These are phyloP conservation scores for Chrysomela aeneicollis DNA, from an alignment of 2,888 invertebrate species.

Conservation along the genomic window DNA sequence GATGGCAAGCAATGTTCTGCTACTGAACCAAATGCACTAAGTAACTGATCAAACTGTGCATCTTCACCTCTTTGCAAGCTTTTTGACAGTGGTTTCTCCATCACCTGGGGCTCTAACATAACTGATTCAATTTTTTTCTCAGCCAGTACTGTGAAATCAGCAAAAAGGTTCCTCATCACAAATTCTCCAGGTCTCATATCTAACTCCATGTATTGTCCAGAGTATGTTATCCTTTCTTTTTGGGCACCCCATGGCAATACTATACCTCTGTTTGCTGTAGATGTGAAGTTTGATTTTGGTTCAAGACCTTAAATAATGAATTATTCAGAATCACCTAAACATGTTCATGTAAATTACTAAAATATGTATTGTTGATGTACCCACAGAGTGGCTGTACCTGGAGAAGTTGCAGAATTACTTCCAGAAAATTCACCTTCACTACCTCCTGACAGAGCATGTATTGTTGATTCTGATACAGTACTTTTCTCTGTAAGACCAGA, in stretches of 20 bases:
- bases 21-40: conserved; percentile 91
- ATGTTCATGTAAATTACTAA: neutral
- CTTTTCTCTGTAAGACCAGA: conserved; percentile 58
- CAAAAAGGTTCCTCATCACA: conserved; percentile 93
- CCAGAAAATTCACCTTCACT: conserved; percentile 45
- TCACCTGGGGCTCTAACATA: conserved; percentile 87
- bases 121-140: conserved; percentile 96
- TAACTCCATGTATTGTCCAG: conserved; percentile 65
- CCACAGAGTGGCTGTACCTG: conserved; percentile 39
- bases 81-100: conserved; percentile 96
- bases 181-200: conserved; percentile 91
- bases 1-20: conserved; percentile 98
- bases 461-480: conserved; percentile 53
- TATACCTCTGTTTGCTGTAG: conserved; percentile 62
- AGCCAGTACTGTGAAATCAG: conserved; percentile 93
- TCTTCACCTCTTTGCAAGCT: conserved; percentile 96
- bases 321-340: neutral
- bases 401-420: conserved; percentile 37
- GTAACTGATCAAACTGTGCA: conserved; percentile 90
- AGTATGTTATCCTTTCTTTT: conserved; percentile 67
- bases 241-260: conserved; percentile 86
- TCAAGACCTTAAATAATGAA: conserved; percentile 41
- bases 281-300: conserved; percentile 34
- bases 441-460: conserved; percentile 51
- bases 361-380: neutral